A percentile compares a stretch with the other conserved stretches of the same genome.
Conservation (phyloP, 2,113 vertebrate species). For the Dipodomys spectabilis region DNA sequence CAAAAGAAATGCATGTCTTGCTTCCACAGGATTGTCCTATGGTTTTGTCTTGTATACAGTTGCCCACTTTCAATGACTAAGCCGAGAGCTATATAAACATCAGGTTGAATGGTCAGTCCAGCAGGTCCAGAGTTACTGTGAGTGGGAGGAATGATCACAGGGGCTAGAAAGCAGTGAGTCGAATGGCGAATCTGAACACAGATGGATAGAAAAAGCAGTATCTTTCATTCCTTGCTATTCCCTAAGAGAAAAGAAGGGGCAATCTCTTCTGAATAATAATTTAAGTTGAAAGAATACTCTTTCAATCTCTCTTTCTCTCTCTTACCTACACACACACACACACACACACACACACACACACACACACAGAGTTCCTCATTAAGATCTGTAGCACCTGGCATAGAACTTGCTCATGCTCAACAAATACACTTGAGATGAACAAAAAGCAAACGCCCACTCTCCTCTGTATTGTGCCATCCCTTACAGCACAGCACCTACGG, state of each 20-base stretch:
- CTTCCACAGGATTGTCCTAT: not conserved
- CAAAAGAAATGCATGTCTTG: not conserved
- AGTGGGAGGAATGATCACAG: not conserved
- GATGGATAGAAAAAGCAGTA: not conserved
- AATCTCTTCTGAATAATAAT: not conserved
- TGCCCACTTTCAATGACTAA: not conserved
- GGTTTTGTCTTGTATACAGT: not conserved
- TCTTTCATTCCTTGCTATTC: not conserved
- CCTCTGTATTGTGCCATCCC: rapidly evolving
- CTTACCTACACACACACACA: not conserved
- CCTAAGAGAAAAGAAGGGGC: not conserved
- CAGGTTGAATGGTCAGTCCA: no score
- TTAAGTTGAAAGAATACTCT: not conserved
- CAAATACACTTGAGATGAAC: not conserved
- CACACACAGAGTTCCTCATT: not conserved
- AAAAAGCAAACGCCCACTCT: not conserved
- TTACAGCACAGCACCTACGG: not conserved
- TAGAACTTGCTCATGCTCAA: not conserved
- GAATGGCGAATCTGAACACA: not conserved
- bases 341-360: not conserved
- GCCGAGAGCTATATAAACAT: not conserved
- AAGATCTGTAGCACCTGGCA: not conserved
- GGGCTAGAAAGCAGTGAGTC: not conserved
- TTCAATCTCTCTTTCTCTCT: not conserved
- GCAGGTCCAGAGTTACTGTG: not conserved